Base-by-base conservation (phyloP, 2,888 invertebrate species). In the Trypoxylon attenuatum region DNA sequence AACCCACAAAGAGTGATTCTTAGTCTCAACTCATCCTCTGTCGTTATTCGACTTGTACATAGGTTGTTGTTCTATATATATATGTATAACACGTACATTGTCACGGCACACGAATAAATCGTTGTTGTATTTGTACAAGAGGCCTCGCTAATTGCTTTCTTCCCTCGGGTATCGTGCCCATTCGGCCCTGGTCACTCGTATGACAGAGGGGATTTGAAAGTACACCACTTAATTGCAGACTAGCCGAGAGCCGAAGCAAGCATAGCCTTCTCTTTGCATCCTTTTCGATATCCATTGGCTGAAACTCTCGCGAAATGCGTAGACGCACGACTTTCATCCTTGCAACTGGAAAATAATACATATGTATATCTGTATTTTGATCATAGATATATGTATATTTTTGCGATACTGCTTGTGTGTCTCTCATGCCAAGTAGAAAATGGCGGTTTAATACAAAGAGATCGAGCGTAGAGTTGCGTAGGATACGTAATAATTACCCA, bases 21-120 rank as follows among this genome's bases (percentile, higher is more conserved):
- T 47, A 46, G 49, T 51, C 55, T 45, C 15, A 63, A 46, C 33
- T 43, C 33, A 33, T 57, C n/a, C n/a, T 33, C 2, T 13, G 4
- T 3, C 8, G 33, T 33, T 50, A 56, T 39, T 56, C 56, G 29
- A 50, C 59, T 58, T 80, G 79, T 80, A 80, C 64, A 80, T 80
- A 80, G 69, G 8, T 38, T 42, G 15, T 57, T 62, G 39, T 50
- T 65, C 21, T 29, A 38, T 33, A 13, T 33, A 33, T 13, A 33
- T 33, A 13, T 33, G 13, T 43, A 42, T 10, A 19, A 50, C 45
- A 47, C 15, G 33, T 16, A 33, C 33, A 33, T 64, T 49, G 46
- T 68, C 55, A 38, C 16, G 41, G 55, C 67, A 39, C 42, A 60
- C 19, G 69, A 77, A 76, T 76, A 77, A 71, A 76, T 19, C 29